These are phyloP conservation scores for Acanthopleura granulata DNA, from an alignment of 2,888 invertebrate genomes.

Conservation along the genomic window DNA sequence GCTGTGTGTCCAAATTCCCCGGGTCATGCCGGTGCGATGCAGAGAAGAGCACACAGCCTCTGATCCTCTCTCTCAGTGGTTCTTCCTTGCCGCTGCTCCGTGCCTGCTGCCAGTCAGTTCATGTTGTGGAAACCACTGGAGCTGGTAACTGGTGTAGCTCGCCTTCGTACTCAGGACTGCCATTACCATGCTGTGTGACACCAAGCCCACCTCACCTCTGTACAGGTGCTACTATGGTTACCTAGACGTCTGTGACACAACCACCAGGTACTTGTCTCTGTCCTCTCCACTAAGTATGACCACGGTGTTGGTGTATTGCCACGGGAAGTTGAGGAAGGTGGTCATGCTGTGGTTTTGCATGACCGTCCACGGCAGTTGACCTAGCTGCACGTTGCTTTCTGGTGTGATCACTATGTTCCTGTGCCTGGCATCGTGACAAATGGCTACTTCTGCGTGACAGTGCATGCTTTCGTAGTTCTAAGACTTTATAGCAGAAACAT, in stretches of 20 bases:
- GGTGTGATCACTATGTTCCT: too few relatives aligned
- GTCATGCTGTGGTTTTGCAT: too few relatives aligned
- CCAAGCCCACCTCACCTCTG: background rate
- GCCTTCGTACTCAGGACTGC: background rate
- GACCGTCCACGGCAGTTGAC: too few relatives aligned
- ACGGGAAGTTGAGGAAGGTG: too few relatives aligned
- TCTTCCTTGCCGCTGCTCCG: background rate
- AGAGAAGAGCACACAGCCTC: background rate
- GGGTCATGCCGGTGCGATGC: slow-evolving; percentile 6
- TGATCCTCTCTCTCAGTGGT: background rate
- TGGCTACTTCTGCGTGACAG: too few relatives aligned
- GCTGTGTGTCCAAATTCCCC: background rate
- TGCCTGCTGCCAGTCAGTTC: background rate
- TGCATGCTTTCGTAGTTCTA: too few relatives aligned
- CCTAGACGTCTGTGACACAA: slow-evolving; percentile 8
- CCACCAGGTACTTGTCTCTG: slow-evolving; percentile 5
- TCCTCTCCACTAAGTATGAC: too few relatives aligned
- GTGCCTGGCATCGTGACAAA: too few relatives aligned
- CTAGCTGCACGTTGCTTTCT: too few relatives aligned
- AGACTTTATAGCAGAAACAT: too few relatives aligned
- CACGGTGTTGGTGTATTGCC: too few relatives aligned
- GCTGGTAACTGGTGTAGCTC: background rate
- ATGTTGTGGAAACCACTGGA: too few relatives aligned
- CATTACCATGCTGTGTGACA: slow-evolving; percentile 15
- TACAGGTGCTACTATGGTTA: slow-evolving; percentile 18